phyloP scores from a whole-genome alignment of 2,888 invertebrate genomes.

The Beris chalybata region DNA sequence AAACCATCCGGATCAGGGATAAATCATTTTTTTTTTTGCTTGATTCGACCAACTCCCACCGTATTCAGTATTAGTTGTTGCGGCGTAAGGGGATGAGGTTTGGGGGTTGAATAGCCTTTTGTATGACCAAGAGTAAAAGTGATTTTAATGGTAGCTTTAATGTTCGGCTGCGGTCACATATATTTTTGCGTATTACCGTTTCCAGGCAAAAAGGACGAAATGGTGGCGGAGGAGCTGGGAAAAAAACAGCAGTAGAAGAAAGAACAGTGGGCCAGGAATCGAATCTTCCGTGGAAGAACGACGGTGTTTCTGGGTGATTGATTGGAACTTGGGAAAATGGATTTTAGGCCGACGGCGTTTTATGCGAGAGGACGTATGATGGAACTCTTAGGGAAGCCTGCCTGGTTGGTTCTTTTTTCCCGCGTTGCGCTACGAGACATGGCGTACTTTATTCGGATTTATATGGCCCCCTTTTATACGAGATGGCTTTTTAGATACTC shows the following conservation, averaged over 20 bases:
- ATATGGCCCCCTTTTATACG: conserved; percentile 26
- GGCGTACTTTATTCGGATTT: conserved; percentile 24
- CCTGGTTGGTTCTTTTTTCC: neutral
- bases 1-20: conserved; percentile 24
- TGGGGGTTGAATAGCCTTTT: neutral
- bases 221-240: neutral
- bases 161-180: conserved; percentile 37
- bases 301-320: conserved; percentile 18
- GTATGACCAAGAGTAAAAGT: conserved; percentile 27
- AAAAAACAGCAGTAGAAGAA: conserved; percentile 24
- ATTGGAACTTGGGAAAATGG: conserved; percentile 29
- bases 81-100: neutral
- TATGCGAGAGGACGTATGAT: conserved; percentile 25
- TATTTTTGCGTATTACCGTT: conserved; percentile 30
- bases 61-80: no score
- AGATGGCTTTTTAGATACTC: conserved; percentile 30
- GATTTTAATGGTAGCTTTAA: conserved; percentile 40
- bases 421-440: conserved; percentile 7
- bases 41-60: no score
- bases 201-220: neutral
- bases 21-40: conserved; percentile 18
- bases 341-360: conserved; percentile 24
- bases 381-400: conserved; percentile 3
- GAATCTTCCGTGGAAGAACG: conserved; percentile 12
- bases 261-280: conserved; percentile 11